A percentile compares a stretch with the other conserved stretches of the same genome.
These are phyloP conservation scores for Actenoides hombroni DNA, from an alignment of 2,113 vertebrate species.

Conservation along the genomic window DNA sequence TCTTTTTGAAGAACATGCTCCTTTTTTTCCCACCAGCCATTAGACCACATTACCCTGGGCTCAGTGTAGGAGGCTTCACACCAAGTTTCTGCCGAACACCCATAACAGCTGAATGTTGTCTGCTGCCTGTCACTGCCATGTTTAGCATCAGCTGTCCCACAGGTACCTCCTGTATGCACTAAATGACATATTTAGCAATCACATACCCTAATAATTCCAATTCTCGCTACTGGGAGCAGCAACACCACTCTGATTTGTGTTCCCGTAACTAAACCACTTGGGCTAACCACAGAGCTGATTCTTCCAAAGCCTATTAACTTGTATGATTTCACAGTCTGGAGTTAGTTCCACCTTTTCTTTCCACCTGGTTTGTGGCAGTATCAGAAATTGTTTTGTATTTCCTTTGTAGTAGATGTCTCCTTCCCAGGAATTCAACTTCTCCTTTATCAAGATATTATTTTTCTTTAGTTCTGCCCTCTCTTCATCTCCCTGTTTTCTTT, in stretches of 20 bases:
- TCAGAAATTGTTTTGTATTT: not conserved
- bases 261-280: rapidly evolving
- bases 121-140: not conserved
- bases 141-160: not conserved
- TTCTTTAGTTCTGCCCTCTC: not conserved
- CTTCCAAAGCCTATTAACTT: not conserved
- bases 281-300: not conserved
- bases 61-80: not conserved
- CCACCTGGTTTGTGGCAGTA: not conserved
- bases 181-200: not conserved
- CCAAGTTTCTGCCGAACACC: not conserved
- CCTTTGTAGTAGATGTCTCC: not conserved
- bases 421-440: not conserved
- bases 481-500: not conserved
- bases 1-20: not conserved
- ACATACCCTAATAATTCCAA: not conserved
- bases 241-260: not conserved
- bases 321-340: not conserved
- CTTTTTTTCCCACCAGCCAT: not conserved
- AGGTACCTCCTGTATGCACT: not conserved
- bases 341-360: not conserved
- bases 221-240: not conserved
- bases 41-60: not conserved
- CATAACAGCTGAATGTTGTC: not conserved
- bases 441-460: not conserved